A percentile compares a stretch with the other conserved stretches of the same genome.
These are phyloP conservation scores for Phymatocera aterrima DNA, from an alignment of 2,888 invertebrate species.

Conservation along the genomic window DNA sequence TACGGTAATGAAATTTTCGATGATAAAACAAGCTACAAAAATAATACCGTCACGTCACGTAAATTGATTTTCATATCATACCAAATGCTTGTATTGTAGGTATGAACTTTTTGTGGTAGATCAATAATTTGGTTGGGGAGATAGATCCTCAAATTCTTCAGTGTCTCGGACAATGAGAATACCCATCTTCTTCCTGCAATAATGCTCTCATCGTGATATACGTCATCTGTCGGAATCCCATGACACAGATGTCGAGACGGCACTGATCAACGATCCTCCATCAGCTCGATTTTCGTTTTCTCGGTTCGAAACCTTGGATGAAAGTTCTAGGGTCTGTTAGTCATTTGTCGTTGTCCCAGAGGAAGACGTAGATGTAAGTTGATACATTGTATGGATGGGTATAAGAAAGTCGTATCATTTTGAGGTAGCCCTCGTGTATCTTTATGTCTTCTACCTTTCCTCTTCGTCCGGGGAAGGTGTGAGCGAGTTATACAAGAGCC, in stretches of 20 bases:
- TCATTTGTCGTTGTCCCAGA: background rate
- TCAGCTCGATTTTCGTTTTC: conserved; percentile 8
- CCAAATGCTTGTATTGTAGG: too few relatives aligned
- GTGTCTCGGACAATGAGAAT: background rate
- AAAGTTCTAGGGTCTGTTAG: background rate
- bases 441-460: background rate
- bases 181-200: background rate
- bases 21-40: too few relatives aligned
- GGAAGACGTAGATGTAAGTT: background rate
- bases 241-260: background rate
- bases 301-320: background rate
- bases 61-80: too few relatives aligned
- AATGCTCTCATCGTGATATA: background rate
- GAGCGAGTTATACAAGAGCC: background rate
- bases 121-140: background rate
- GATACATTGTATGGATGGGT: background rate
- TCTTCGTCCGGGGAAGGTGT: background rate
- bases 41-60: too few relatives aligned
- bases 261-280: background rate
- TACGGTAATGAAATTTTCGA: too few relatives aligned
- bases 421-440: background rate
- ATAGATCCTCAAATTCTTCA: background rate
- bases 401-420: background rate
- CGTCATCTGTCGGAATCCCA: background rate
- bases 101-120: background rate